phyloP scores from a whole-genome alignment of 1,140 invertebrate species.

The Anadara kagoshimensis region DNA sequence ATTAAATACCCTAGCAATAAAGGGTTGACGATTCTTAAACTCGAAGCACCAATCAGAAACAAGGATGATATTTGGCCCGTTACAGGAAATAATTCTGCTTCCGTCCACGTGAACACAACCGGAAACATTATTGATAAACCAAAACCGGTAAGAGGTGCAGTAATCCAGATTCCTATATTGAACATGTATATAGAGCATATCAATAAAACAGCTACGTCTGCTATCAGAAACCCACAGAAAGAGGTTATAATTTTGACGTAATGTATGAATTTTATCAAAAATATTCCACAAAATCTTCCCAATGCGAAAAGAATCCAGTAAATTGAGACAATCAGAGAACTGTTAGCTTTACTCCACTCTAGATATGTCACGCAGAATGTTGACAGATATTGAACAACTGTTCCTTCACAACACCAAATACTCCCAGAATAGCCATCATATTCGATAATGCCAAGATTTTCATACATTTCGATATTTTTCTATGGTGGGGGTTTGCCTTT shows the following conservation, averaged over 20 bases:
- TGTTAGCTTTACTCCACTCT: conserved; percentile 40
- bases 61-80: conserved; percentile 47
- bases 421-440: conserved; percentile 33
- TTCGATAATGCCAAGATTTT: conserved; percentile 32
- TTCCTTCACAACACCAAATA: conserved; percentile 45
- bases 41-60: conserved; percentile 41
- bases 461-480: conserved; percentile 11
- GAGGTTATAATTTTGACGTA: conserved; percentile 33
- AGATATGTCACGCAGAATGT: conserved; percentile 45
- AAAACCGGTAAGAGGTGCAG: conserved; percentile 36
- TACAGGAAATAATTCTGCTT: conserved; percentile 41
- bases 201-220: conserved; percentile 29
- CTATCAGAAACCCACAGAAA: conserved; percentile 20
- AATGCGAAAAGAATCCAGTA: conserved; percentile 50
- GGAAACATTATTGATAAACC: conserved; percentile 51
- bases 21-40: conserved; percentile 43
- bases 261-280: conserved; percentile 30
- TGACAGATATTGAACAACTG: conserved; percentile 38
- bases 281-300: conserved; percentile 42
- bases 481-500: not conserved
- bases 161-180: conserved; percentile 46
- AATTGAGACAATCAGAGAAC: conserved; percentile 40
- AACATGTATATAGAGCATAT: conserved; percentile 26
- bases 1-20: conserved; percentile 50
- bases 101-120: conserved; percentile 46